Percentiles rank a stretch among this genome's conserved stretches.
phyloP scores from a whole-genome alignment of 2,888 invertebrate species.

The Rotaria socialis region DNA sequence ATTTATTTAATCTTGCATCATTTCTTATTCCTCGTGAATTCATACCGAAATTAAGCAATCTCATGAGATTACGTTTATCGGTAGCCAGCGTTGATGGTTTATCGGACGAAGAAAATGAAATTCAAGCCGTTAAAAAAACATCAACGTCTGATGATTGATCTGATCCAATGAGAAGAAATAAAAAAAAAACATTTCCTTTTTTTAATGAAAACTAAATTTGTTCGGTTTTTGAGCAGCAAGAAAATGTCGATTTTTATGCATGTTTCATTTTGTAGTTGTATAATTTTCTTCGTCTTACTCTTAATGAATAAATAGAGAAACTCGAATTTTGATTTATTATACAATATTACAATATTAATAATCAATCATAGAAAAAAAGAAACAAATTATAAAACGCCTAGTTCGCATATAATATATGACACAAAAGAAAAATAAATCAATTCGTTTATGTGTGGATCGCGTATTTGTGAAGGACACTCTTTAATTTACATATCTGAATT shows the following conservation, averaged over 20 bases:
- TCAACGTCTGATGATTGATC: neutral
- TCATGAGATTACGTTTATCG: conserved; percentile 72
- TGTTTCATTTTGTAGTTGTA: neutral
- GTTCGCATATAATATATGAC: too few species aligned
- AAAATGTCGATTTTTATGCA: neutral
- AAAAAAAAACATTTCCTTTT: too few species aligned
- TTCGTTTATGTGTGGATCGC: too few species aligned
- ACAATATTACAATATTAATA: too few species aligned
- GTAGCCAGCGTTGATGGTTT: neutral
- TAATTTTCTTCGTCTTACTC: neutral
- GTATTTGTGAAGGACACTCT: too few species aligned
- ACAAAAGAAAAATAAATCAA: too few species aligned
- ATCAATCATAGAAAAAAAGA: too few species aligned
- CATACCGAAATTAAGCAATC: conserved; percentile 78
- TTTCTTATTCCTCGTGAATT: conserved; percentile 84
- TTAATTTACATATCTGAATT: too few species aligned
- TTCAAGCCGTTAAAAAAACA: neutral
- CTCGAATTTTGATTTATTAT: too few species aligned
- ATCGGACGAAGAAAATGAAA: neutral
- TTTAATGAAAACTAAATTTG: too few species aligned
- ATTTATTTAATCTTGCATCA: conserved; percentile 91
- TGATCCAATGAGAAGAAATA: neutral
- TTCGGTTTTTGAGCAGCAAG: neutral
- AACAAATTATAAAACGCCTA: too few species aligned
- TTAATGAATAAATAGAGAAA: neutral